phyloP scores from a whole-genome alignment of 2,113 vertebrate genomes.

The Ptilonorhynchus violaceus region DNA sequence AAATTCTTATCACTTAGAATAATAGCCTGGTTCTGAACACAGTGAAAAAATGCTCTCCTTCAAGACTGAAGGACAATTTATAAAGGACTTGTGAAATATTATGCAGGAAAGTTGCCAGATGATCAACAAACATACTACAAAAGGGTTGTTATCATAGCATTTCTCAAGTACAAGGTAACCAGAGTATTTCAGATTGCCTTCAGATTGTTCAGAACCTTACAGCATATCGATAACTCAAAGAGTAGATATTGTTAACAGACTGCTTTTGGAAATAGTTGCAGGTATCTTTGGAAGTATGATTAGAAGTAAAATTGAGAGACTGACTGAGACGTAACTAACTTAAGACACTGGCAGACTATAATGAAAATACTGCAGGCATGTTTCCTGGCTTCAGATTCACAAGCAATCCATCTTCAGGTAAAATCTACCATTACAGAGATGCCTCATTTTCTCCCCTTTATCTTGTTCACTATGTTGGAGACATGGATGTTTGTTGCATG shows the following conservation, averaged over 20 bases:
- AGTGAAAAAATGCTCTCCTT: not conserved
- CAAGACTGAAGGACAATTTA: not conserved
- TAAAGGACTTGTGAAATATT: not conserved
- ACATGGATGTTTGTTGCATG: not conserved
- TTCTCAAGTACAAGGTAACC: not conserved
- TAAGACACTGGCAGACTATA: not conserved
- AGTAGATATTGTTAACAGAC: fast-evolving
- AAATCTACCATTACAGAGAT: not conserved
- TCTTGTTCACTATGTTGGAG: not conserved
- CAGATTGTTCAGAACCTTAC: not conserved
- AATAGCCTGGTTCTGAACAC: not conserved
- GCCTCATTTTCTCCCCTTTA: not conserved
- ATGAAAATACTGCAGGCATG: not conserved
- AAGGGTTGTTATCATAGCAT: not conserved
- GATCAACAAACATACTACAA: not conserved
- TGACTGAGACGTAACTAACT: not conserved
- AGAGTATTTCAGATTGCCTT: not conserved
- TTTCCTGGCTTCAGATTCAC: not conserved
- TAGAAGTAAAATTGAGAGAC: not conserved
- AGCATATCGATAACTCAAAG: not conserved
- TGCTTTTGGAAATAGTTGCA: not conserved
- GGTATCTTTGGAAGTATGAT: not conserved
- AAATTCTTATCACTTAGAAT: not conserved
- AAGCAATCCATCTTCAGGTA: not conserved
- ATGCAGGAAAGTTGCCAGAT: not conserved